Conservation (phyloP, 2,113 vertebrate genomes). For the Tragulus kanchil region DNA sequence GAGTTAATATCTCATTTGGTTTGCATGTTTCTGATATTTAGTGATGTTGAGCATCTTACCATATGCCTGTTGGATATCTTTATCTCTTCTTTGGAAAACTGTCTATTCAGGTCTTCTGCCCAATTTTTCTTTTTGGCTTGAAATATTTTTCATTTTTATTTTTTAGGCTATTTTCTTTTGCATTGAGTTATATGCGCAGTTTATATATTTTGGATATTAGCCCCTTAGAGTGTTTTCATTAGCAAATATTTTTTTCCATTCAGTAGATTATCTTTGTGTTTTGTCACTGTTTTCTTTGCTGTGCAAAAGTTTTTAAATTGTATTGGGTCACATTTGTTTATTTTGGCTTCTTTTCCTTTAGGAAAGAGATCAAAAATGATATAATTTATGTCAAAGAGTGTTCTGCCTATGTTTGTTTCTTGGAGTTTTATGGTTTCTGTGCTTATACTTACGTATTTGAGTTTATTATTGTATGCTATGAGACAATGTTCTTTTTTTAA, state of each 20-base stretch:
- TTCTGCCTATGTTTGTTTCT: neutral
- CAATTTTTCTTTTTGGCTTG: neutral
- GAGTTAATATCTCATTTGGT: neutral
- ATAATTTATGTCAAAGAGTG: neutral
- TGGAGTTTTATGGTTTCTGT: neutral
- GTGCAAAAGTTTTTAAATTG: neutral
- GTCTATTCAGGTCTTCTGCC: neutral
- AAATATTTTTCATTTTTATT: no score
- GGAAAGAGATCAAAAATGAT: neutral
- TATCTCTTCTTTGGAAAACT: neutral
- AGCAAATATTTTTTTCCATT: neutral
- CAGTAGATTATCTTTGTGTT: neutral
- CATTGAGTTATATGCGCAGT: neutral
- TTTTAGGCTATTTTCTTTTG: neutral
- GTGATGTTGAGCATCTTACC: neutral
- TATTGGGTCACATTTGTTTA: neutral
- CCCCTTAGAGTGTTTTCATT: neutral
- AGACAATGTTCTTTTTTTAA: neutral
- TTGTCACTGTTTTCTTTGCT: neutral
- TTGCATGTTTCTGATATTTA: neutral
- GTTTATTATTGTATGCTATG: neutral
- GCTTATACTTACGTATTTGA: neutral
- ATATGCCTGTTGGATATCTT: neutral
- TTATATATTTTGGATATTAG: neutral
- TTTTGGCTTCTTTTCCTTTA: neutral